A percentile compares a stretch with the other conserved stretches of the same genome.
These are phyloP conservation scores for Leptopilina clavipes DNA, from an alignment of 1,140 invertebrate species.

Conservation along the genomic window DNA sequence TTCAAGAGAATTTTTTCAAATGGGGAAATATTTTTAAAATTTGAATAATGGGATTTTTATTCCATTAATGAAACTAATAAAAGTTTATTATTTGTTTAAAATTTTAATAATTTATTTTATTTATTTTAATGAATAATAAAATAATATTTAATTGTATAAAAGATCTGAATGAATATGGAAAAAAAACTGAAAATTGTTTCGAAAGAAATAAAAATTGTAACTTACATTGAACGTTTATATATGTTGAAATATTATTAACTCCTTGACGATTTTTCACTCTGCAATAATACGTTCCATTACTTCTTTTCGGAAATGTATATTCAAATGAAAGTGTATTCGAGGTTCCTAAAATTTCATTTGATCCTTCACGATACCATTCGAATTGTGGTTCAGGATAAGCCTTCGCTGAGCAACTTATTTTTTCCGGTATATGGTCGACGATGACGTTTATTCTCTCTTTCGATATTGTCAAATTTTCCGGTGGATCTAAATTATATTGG, in stretches of 20 bases:
- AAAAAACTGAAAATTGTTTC: slow-evolving; percentile 33
- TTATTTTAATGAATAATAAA: too few species aligned
- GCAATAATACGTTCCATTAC: slow-evolving; percentile 84
- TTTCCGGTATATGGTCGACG: slow-evolving; percentile 84
- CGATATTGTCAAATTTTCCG: slow-evolving; percentile 87
- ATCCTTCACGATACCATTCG: slow-evolving; percentile 79
- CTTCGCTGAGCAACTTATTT: slow-evolving; percentile 85
- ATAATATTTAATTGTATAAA: background rate
- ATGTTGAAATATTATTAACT: slow-evolving; percentile 78
- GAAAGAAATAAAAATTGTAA: slow-evolving; percentile 55
- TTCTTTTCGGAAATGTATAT: slow-evolving; percentile 76
- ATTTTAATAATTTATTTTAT: too few species aligned
- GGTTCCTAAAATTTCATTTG: slow-evolving; percentile 63
- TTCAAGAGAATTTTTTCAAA: too few species aligned
- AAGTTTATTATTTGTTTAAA: too few species aligned
- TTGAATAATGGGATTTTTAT: too few species aligned
- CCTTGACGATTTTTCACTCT: slow-evolving; percentile 87
- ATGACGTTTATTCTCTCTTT: slow-evolving; percentile 83
- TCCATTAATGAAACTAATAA: too few species aligned
- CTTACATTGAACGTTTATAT: slow-evolving; percentile 89
- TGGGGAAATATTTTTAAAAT: too few species aligned
- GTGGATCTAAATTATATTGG: slow-evolving; percentile 81
- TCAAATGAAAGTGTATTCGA: slow-evolving; percentile 75
- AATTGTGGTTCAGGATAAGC: slow-evolving; percentile 83
- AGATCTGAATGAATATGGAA: background rate